Base-by-base conservation (phyloP, 2,888 invertebrate genomes). In the Gnatocerus cornutus region DNA sequence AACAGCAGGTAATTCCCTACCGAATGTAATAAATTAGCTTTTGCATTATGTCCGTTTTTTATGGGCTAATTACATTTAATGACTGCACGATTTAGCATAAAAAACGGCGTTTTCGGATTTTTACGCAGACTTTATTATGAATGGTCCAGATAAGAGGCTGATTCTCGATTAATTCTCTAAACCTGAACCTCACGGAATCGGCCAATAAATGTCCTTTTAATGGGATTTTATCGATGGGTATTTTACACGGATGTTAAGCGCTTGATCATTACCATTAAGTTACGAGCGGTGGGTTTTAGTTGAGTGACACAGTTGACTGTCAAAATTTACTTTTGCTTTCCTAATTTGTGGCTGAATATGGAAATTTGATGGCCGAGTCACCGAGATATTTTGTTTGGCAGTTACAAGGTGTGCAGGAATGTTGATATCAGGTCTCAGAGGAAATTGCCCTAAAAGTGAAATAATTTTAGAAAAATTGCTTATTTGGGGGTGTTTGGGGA, bases 141-240 rank as follows among this genome's bases (percentile, higher is more conserved):
- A 37, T 37, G 13, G 43, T 21, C 43, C 56, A 58, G 59, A 45
- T 59, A 46, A 59, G 59, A 59, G 16, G 30, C 43, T 61, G 39
- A 48, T 37, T 9, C 10, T 37, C 37, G 50, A 50, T 39, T 61
- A 61, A 61, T 50, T 48, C 48, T 46, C 10, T 53, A 37, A 37
- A 53, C 53, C 37, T 16, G 53, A 37, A 37, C 33, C 29, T 37
- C 12, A 53, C 48, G 33, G 29, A 59, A 37, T 33, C 48, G 39
- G 10, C 48, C 30, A 59, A 58, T 59, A 59, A 46, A 46, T 46
- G 46, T 46, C 46, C 14, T 14, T 30, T 30, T 59, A 46, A 46
- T 59, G 45, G 46, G 10, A 56, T 56, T 56, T 56, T 56, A 41
- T 56, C 56, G 56, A 56, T 56, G 56, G 56, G 56, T 56, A 55